Conservation (phyloP, 2,797 vertebrate species). For the Limnodromus scolopaceus region DNA sequence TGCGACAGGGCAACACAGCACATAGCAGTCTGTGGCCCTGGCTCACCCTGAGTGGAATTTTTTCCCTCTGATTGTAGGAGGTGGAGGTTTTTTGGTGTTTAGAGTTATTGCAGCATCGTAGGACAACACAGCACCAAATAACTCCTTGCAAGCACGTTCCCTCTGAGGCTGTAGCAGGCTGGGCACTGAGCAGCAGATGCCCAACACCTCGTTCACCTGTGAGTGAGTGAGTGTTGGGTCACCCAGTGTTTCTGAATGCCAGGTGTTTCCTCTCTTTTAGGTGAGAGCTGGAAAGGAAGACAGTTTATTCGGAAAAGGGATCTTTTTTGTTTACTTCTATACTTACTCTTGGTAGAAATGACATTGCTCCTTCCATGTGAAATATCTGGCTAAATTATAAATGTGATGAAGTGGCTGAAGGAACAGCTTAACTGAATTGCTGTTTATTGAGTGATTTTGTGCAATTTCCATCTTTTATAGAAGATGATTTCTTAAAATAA, state of each 20-base stretch:
- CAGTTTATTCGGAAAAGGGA: not conserved
- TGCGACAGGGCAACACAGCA: not conserved
- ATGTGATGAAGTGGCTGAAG: not conserved
- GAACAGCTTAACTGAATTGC: not conserved
- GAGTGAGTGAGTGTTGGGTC: not conserved
- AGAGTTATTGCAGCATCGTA: not conserved
- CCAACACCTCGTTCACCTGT: not conserved
- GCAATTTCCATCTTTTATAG: not conserved
- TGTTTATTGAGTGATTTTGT: not conserved
- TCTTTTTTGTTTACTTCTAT: not conserved
- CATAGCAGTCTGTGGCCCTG: too few species aligned
- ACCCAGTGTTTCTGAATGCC: not conserved
- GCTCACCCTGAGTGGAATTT: not conserved
- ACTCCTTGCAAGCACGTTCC: not conserved
- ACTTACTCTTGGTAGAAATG: not conserved
- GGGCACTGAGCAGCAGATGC: not conserved
- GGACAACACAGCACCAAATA: not conserved
- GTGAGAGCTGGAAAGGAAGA: not conserved
- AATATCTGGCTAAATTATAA: not conserved
- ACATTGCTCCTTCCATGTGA: not conserved
- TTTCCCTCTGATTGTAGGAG: not conserved
- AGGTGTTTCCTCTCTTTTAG: not conserved
- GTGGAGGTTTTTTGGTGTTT: not conserved
- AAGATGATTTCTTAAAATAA: not conserved
- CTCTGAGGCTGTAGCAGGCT: not conserved